Conservation (phyloP, 2,113 vertebrate species). For the Oxyruncus cristatus region DNA sequence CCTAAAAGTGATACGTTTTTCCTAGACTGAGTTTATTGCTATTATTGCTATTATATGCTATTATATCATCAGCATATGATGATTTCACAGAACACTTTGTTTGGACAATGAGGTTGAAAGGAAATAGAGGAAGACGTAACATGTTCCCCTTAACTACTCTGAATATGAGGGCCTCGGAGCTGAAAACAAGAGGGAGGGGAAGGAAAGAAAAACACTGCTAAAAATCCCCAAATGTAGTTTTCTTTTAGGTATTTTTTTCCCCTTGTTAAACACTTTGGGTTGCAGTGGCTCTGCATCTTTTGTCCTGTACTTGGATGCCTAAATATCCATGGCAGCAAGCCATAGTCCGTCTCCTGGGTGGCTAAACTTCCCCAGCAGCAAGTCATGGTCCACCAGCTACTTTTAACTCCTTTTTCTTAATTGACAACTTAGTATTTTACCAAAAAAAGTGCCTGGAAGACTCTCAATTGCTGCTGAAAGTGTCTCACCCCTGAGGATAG, state of each 20-base stretch:
- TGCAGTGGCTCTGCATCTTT: background rate
- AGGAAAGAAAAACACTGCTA: background rate
- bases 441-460: background rate
- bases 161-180: background rate
- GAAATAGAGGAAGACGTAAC: background rate
- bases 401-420: background rate
- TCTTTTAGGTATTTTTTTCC: background rate
- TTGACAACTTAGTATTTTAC: background rate
- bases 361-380: background rate
- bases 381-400: background rate
- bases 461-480: background rate
- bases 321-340: background rate
- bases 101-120: background rate
- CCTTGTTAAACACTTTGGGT: background rate
- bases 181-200: accelerated
- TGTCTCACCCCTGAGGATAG: background rate
- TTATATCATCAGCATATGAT: background rate
- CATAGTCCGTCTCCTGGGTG: background rate
- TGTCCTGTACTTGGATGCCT: background rate
- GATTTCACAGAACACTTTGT: background rate
- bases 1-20: background rate
- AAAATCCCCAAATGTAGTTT: background rate
- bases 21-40: background rate
- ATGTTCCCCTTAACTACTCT: background rate
- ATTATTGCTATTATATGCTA: background rate